Conservation (phyloP, 1,140 invertebrate species). For the Ganaspis sp. region DNA sequence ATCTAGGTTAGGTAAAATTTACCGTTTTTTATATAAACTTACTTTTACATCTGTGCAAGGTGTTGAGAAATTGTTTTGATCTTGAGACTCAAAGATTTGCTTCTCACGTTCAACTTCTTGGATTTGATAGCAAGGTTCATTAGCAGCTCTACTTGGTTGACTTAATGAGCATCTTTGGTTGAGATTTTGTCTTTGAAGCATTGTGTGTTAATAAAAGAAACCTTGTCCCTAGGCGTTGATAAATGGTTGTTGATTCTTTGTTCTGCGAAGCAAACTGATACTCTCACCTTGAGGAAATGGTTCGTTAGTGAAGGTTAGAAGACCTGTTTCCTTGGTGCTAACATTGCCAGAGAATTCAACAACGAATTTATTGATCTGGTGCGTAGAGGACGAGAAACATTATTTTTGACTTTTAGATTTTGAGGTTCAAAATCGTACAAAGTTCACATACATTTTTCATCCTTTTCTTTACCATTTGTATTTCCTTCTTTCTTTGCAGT, state of each 20-base stretch:
- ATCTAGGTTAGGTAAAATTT: too few relatives aligned
- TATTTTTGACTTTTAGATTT: not conserved
- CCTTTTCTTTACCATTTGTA: too few relatives aligned
- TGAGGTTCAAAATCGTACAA: not conserved
- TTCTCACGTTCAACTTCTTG: not conserved
- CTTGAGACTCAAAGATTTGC: not conserved
- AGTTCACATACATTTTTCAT: not conserved
- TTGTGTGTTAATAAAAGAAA: conserved; percentile 19
- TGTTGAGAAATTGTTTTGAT: not conserved
- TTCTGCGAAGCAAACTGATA: not conserved
- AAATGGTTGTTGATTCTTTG: not conserved
- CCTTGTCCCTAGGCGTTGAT: not conserved
- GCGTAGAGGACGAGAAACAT: not conserved
- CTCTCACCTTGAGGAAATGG: not conserved
- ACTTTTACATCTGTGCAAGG: not conserved
- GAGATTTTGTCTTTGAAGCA: conserved; percentile 51
- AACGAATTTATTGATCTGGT: conserved; percentile 29
- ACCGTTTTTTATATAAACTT: not conserved
- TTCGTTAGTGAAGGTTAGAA: not conserved
- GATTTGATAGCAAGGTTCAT: conserved; percentile 25
- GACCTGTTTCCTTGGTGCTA: not conserved
- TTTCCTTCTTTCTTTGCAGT: too few relatives aligned
- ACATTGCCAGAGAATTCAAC: conserved; percentile 22
- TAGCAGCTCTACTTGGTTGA: conserved; percentile 41
- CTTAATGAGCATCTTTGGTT: conserved; percentile 47